phyloP scores from a whole-genome alignment of 2,888 invertebrate genomes.

The Agriopis marginaria region DNA sequence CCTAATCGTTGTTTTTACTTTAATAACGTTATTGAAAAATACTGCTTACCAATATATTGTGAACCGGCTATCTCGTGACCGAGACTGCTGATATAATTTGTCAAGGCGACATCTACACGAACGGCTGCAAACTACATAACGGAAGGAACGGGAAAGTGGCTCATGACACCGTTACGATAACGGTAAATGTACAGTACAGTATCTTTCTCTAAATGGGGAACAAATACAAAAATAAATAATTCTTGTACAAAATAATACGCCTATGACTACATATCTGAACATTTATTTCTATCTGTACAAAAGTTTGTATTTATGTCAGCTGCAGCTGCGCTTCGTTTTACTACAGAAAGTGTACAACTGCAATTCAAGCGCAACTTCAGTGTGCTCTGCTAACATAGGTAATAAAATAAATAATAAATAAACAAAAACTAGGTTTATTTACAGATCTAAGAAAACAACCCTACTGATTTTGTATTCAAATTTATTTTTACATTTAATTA shows the following conservation, averaged over 20 bases:
- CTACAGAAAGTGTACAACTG: slow-evolving; percentile 7
- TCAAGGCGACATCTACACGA: slow-evolving; percentile 35
- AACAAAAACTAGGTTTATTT: slow-evolving; percentile 71
- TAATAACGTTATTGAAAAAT: neutral
- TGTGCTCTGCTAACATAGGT: slow-evolving; percentile 27
- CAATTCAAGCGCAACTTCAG: slow-evolving; percentile 23
- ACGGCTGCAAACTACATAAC: slow-evolving; percentile 32
- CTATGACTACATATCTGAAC: slow-evolving; percentile 12
- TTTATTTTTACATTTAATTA: slow-evolving; percentile 78
- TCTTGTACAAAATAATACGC: slow-evolving; percentile 16
- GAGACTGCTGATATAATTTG: slow-evolving; percentile 6
- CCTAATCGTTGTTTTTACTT: neutral
- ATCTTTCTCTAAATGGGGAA: slow-evolving; percentile 10
- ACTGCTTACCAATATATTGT: slow-evolving; percentile 17
- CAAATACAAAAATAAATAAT: slow-evolving; percentile 9
- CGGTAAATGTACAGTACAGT: slow-evolving; percentile 7
- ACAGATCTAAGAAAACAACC: slow-evolving; percentile 83
- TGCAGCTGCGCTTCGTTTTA: slow-evolving; percentile 16
- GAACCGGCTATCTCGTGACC: slow-evolving; percentile 1
- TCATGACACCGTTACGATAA: slow-evolving; percentile 24
- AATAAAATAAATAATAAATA: slow-evolving; percentile 39
- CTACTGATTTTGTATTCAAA: slow-evolving; percentile 77
- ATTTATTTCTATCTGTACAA: slow-evolving; percentile 16
- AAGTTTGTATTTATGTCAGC: slow-evolving; percentile 22
- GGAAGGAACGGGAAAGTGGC: slow-evolving; percentile 34